phyloP scores from a whole-genome alignment of 2,888 invertebrate genomes.

The Campoplex nolae region DNA sequence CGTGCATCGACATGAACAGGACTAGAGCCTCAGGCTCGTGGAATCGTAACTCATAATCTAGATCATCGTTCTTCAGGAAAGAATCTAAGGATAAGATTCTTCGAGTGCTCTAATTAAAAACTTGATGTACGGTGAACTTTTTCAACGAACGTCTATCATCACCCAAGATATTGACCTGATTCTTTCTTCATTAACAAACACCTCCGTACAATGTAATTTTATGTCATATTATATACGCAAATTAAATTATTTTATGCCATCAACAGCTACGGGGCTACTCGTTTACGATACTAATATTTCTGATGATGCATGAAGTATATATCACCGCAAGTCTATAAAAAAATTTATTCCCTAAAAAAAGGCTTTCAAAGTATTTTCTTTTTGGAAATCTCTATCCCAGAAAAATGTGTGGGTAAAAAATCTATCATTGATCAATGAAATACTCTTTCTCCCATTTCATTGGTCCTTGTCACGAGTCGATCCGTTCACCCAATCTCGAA shows the following conservation, averaged over 20 bases:
- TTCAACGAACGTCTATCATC: neutral
- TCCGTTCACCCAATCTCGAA: no score
- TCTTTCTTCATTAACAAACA: neutral
- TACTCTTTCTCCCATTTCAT: no score
- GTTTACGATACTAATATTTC: no score
- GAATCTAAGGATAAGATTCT: neutral
- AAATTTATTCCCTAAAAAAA: no score
- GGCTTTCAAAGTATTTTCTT: no score
- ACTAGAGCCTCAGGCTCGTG: slow-evolving; percentile 56
- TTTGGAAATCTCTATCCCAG: no score
- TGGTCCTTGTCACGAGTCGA: no score
- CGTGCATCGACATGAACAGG: slow-evolving; percentile 45
- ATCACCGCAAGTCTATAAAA: no score
- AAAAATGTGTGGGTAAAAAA: no score
- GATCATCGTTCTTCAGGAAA: neutral
- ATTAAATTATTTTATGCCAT: neutral
- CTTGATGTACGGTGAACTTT: neutral
- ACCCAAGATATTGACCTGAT: neutral
- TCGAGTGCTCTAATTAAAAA: slow-evolving; percentile 9
- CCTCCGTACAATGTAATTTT: neutral
- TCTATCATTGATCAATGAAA: no score
- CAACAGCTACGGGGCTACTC: neutral
- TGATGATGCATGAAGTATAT: no score
- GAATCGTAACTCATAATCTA: slow-evolving; percentile 29
- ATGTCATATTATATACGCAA: neutral